Evolutionary conservation across 1,140 invertebrate genomes (phyloP).

Genomic region (Xylocopa sonorina): DNA sequence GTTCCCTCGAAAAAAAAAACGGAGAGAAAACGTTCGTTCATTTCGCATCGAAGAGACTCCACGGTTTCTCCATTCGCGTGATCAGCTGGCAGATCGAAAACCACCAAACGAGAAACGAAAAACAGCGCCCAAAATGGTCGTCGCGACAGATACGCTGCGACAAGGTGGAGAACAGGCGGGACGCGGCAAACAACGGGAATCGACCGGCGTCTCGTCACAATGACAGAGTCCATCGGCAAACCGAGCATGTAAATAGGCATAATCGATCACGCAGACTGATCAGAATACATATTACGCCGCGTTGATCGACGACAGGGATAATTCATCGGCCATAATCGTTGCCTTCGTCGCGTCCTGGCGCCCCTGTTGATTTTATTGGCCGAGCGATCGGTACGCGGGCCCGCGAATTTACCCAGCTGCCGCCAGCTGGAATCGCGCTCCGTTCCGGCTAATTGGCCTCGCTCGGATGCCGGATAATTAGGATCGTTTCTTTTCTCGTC

Average conservation of each 20-base stretch:
- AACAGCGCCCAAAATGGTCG: background rate
- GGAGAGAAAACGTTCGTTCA: too few relatives aligned
- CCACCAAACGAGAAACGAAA: background rate
- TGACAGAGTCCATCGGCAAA: conserved; percentile 31
- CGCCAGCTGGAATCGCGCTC: background rate
- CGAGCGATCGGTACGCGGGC: background rate
- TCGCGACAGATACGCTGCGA: too few relatives aligned
- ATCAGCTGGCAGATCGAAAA: background rate
- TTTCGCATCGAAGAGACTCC: too few relatives aligned
- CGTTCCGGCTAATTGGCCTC: conserved; percentile 4
- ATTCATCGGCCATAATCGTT: conserved; percentile 47
- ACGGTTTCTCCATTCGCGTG: too few relatives aligned
- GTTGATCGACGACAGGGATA: conserved; percentile 37
- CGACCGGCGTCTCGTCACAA: conserved; percentile 28
- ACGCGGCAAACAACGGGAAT: background rate
- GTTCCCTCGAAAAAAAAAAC: too few relatives aligned
- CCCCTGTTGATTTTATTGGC: conserved; percentile 47
- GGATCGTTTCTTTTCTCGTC: conserved; percentile 7
- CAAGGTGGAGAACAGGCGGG: background rate
- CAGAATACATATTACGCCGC: background rate
- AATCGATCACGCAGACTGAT: conserved; percentile 32
- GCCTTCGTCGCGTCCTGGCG: conserved; percentile 24
- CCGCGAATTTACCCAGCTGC: background rate
- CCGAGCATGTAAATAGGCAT: conserved; percentile 40
- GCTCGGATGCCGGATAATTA: conserved; percentile 16